Evolutionary conservation across 2,888 invertebrate species (phyloP), one percentile per base, ranked within the genome.

Genomic region (Mesoligia furuncula): DNA sequence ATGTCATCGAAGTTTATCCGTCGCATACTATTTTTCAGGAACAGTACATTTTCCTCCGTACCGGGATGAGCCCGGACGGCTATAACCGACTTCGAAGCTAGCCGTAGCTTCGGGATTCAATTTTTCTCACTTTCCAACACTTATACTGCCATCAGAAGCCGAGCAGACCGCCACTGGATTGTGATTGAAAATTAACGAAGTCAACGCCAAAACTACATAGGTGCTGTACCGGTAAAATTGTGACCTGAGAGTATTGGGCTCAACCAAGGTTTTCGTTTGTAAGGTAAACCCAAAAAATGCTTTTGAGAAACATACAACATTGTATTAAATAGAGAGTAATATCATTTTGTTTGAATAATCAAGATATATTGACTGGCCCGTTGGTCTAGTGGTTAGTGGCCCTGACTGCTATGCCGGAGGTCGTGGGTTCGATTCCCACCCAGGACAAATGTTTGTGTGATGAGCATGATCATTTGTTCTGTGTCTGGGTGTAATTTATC

Each of bases 161-260:
- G 81, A 69, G 72, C 72, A 68, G 51, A 81, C 59, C 45, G 81
- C 85, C 85, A 82, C 81, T 81, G 66, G 64, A 36, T 54, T 73
- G 77, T 88, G 72, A 83, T 82, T 72, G 79, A 65, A 87, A 73
- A 75, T 70, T 73, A 76, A 81, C 57, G 57, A 85, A 75, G 85
- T 82, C 66, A 75, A 0, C 24, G 17, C 61, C 15, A 68, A 57
- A 20, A 51, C 42, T 48, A 31, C 45, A 7, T 59, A 59, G 20
- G 24, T n/a, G 9, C 7, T 54, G 4, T n/a, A 9, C 42, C 0
- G n/a, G 45, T 42, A n/a, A 80, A 42, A 75, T 3, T 24, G 31
- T 20, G 2, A 20, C 20, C 51, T 42, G 39, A 39, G 36, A 15
- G 20, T 45, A 45, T 45, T 7, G 20, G 15, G 9, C 15, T 31